These are phyloP conservation scores for Acanthosoma haemorrhoidale DNA, from an alignment of 2,888 invertebrate species.

Conservation along the genomic window DNA sequence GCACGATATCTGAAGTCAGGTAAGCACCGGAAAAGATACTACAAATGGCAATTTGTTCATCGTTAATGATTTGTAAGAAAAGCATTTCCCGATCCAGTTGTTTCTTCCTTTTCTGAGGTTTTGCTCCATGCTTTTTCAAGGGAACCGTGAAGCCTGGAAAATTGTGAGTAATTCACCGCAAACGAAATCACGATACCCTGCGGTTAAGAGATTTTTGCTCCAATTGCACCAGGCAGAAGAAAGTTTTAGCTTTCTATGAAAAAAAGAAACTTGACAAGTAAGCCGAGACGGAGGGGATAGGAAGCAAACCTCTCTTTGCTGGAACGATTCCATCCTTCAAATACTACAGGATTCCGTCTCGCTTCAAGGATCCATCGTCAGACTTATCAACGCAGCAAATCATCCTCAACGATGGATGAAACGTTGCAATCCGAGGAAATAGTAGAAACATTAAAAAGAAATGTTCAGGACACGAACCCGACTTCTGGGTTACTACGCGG, in stretches of 20 bases:
- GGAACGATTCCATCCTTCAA: not conserved
- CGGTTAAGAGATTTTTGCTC: conserved; percentile 5
- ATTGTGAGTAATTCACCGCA: not conserved
- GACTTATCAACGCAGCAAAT: no score
- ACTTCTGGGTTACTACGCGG: no score
- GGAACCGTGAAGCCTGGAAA: not conserved
- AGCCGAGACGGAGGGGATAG: not conserved
- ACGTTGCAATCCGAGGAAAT: no score
- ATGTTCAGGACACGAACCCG: no score
- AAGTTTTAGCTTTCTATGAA: not conserved
- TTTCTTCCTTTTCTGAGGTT: not conserved
- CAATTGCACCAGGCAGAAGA: not conserved
- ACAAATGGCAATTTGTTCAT: no score
- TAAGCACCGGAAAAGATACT: no score
- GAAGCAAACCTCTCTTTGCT: no score
- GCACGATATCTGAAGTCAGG: no score
- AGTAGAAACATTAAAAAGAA: no score
- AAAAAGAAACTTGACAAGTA: not conserved
- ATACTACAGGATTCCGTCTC: not conserved
- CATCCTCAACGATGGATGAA: not conserved
- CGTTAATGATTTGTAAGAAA: no score
- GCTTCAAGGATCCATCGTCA: not conserved
- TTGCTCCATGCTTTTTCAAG: not conserved
- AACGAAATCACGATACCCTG: not conserved
- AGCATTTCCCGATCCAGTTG: not conserved